phyloP scores from a whole-genome alignment of 2,113 vertebrate genomes.

The Pedetes capensis region DNA sequence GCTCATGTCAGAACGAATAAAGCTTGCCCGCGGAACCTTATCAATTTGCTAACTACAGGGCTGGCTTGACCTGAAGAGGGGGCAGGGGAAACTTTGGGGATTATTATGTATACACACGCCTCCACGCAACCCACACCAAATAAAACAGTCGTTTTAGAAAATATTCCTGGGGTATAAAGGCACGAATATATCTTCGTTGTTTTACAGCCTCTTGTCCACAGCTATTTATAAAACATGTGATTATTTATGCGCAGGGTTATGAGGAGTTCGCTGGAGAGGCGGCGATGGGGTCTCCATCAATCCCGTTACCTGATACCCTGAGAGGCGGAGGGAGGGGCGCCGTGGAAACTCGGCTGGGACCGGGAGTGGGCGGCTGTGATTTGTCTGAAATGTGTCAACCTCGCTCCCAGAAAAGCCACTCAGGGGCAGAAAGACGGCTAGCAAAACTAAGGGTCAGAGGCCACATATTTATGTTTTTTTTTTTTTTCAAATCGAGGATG shows the following conservation, averaged over 20 bases:
- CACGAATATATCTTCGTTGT: constrained; percentile 81
- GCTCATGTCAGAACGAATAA: constrained; percentile 94
- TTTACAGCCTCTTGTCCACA: constrained; percentile 82
- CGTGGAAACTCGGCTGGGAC: constrained; percentile 56
- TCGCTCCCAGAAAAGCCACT: background rate
- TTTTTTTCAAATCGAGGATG: background rate
- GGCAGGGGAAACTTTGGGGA: constrained; percentile 77
- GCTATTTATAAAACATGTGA: constrained; percentile 84
- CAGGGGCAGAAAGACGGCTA: background rate
- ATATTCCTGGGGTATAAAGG: constrained; percentile 82
- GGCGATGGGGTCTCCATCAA: constrained; percentile 64
- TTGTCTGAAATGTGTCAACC: constrained; percentile 55
- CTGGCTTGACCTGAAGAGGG: constrained; percentile 80
- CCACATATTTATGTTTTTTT: background rate
- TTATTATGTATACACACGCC: constrained; percentile 64
- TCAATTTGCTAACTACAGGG: constrained; percentile 87
- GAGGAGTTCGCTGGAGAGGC: constrained; percentile 77
- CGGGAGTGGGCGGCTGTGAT: constrained; percentile 50
- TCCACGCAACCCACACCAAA: constrained; percentile 68
- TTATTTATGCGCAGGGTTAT: constrained; percentile 79
- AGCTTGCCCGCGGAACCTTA: constrained; percentile 91
- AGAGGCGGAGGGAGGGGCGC: constrained; percentile 45
- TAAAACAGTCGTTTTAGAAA: constrained; percentile 83
- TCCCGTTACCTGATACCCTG: constrained; percentile 75
- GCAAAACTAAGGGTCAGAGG: constrained; percentile 49